A percentile compares a stretch with the other conserved stretches of the same genome.
Conservation (phyloP, 1,140 invertebrate species). For the Lordiphosa clarofinis region DNA sequence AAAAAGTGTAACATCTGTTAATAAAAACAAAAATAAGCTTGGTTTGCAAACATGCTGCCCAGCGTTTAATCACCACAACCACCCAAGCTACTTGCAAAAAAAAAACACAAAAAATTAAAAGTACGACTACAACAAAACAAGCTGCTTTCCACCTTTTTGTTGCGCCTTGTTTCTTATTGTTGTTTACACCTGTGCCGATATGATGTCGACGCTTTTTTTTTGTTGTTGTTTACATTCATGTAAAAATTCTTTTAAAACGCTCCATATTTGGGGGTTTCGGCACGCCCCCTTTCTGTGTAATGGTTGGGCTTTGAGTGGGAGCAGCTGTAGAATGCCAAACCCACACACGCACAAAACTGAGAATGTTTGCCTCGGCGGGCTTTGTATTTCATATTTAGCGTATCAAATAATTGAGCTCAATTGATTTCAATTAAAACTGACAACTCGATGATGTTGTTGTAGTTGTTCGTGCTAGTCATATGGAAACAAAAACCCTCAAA, state of each 20-base stretch:
- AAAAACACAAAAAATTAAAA: slow-evolving; percentile 1
- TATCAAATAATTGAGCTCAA: slow-evolving; percentile 77
- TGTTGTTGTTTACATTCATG: slow-evolving; percentile 37
- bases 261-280: slow-evolving; percentile 35
- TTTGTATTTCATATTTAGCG: slow-evolving; percentile 62
- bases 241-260: slow-evolving; percentile 52
- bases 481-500: slow-evolving; percentile 46
- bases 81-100: neutral
- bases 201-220: slow-evolving; percentile 20
- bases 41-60: slow-evolving; percentile 1
- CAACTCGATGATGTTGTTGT: slow-evolving; percentile 45
- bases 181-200: slow-evolving; percentile 56
- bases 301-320: slow-evolving; percentile 12
- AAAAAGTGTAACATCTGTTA: slow-evolving; percentile 34
- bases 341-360: slow-evolving; percentile 34
- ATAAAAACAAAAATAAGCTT: neutral
- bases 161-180: slow-evolving; percentile 33
- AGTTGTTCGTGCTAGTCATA: slow-evolving; percentile 33
- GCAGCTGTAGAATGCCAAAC: slow-evolving; percentile 39
- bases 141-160: slow-evolving; percentile 11
- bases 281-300: slow-evolving; percentile 38
- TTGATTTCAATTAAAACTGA: slow-evolving; percentile 76
- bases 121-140: neutral
- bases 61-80: slow-evolving; percentile 2
- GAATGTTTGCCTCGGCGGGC: slow-evolving; percentile 33